phyloP scores from a whole-genome alignment of 2,888 invertebrate genomes.

The Barypeithes pellucidus region DNA sequence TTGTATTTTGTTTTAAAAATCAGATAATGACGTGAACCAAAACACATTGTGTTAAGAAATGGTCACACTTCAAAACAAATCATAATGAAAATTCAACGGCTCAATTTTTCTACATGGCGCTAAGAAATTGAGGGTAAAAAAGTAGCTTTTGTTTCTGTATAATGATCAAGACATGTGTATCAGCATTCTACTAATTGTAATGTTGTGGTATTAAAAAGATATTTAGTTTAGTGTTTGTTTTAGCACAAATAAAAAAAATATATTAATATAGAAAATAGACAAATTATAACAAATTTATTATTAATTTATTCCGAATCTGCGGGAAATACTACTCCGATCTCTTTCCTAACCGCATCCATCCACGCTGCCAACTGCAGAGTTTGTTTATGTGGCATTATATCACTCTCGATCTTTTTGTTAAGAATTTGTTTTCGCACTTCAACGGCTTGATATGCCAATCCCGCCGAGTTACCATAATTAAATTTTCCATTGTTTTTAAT shows the following conservation, averaged over 20 bases:
- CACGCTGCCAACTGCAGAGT: constrained; percentile 52
- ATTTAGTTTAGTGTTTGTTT: no score
- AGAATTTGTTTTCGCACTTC: constrained; percentile 83
- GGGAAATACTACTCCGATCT: constrained; percentile 52
- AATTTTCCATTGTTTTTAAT: constrained; percentile 77
- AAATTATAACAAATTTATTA: not conserved
- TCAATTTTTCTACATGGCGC: no score
- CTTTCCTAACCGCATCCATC: constrained; percentile 53
- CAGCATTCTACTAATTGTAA: no score
- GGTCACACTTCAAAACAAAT: no score
- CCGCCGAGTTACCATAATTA: constrained; percentile 77
- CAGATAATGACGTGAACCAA: no score
- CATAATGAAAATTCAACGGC: no score
- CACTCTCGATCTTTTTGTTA: constrained; percentile 71
- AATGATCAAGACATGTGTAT: no score
- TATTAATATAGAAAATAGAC: not conserved
- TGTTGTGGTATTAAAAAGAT: no score
- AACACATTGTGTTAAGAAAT: no score
- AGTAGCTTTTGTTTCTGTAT: no score
- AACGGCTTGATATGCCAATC: constrained; percentile 84
- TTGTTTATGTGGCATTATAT: constrained; percentile 47
- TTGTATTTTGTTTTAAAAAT: no score
- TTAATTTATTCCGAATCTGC: constrained; percentile 31
- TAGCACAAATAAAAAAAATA: not conserved
- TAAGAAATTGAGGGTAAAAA: no score